phyloP scores from a whole-genome alignment of 2,113 vertebrate genomes.

The Myrmecophaga tridactyla region DNA sequence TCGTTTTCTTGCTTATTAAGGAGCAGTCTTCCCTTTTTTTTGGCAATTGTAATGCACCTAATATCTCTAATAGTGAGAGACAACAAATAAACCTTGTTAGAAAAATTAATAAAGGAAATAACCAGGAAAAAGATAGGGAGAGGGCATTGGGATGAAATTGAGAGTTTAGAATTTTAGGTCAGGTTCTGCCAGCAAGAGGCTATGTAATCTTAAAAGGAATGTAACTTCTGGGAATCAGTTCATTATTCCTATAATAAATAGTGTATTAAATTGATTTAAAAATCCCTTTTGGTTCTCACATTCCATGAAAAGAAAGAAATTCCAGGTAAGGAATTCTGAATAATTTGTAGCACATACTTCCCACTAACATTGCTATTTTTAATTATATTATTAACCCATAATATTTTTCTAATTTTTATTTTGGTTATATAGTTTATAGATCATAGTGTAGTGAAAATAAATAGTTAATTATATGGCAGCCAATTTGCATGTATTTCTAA shows the following conservation, averaged over 20 bases:
- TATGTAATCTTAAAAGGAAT: not conserved
- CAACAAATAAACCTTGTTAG: not conserved
- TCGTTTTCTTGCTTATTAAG: constrained; percentile 25
- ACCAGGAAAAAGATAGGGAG: not conserved
- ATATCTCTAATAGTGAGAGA: not conserved
- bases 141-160: not conserved
- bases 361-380: not conserved
- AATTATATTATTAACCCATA: not conserved
- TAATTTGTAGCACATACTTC: constrained; percentile 2
- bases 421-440: constrained; percentile 18
- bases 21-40: not conserved
- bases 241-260: not conserved
- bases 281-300: not conserved
- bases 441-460: not conserved
- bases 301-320: too few species aligned
- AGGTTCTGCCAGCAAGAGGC: not conserved
- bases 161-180: not conserved
- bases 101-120: constrained; percentile 17
- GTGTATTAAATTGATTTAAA: not conserved
- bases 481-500: constrained; percentile 1
- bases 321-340: not conserved
- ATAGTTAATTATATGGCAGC: not conserved
- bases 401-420: constrained; percentile 46
- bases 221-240: not conserved
- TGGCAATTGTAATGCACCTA: not conserved